These are phyloP conservation scores for Tenrec ecaudatus DNA, from an alignment of 2,113 vertebrate species.

Conservation along the genomic window DNA sequence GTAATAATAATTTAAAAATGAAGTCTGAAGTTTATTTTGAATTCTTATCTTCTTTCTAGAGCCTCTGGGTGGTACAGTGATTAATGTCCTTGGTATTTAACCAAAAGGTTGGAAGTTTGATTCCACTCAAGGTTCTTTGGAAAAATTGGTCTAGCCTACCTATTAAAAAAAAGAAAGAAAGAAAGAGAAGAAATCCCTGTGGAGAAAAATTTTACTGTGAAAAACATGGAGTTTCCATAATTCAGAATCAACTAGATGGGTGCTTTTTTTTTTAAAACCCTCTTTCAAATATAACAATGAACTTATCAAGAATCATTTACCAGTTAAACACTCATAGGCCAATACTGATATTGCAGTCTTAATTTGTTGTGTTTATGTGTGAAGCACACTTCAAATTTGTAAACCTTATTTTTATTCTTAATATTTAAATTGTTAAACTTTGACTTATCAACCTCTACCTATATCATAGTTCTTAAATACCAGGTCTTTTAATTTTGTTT, in stretches of 20 bases:
- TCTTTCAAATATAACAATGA: background rate
- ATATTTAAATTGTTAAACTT: slow-evolving; percentile 1
- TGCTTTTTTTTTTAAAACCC: background rate
- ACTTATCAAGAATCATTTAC: background rate
- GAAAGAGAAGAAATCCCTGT: background rate
- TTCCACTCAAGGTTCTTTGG: background rate
- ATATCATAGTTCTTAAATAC: background rate
- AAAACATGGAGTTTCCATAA: background rate
- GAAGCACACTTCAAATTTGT: background rate
- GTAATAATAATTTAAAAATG: background rate
- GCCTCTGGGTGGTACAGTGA: background rate
- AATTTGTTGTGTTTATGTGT: background rate
- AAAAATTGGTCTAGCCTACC: background rate
- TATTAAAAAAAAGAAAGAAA: background rate
- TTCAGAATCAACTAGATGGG: background rate
- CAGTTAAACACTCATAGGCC: background rate
- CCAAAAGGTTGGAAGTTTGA: background rate
- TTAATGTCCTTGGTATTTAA: background rate
- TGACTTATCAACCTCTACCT: background rate
- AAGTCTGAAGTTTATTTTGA: background rate
- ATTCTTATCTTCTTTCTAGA: background rate
- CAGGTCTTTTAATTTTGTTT: background rate
- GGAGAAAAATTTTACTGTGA: background rate
- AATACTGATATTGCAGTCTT: background rate
- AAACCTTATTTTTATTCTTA: background rate